Conservation (phyloP, 2,888 invertebrate genomes). For the Melieria crassipennis region DNA sequence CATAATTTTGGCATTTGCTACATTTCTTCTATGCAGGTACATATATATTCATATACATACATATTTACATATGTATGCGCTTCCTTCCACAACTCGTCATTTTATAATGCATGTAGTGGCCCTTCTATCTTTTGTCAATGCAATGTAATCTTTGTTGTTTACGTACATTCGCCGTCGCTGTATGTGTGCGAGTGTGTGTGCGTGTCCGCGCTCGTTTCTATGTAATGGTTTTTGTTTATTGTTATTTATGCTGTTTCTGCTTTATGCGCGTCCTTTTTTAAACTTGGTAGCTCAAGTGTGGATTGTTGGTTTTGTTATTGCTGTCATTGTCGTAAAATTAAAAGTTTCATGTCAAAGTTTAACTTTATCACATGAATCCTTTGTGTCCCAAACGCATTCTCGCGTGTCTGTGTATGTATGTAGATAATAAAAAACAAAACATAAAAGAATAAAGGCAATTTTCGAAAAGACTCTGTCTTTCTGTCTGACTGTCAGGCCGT, state of each 20-base stretch:
- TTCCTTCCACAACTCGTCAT: too few relatives aligned
- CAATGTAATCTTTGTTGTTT: not conserved
- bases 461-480: not conserved
- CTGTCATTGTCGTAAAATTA: conserved; percentile 14
- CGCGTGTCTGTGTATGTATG: not conserved
- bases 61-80: too few relatives aligned
- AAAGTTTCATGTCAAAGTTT: conserved; percentile 23
- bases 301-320: not conserved
- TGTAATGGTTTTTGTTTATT: not conserved
- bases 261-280: too few relatives aligned
- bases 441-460: not conserved
- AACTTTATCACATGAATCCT: conserved; percentile 17
- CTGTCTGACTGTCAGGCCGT: too few relatives aligned
- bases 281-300: too few relatives aligned
- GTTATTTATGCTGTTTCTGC: too few relatives aligned
- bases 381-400: not conserved
- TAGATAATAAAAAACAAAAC: not conserved
- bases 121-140: too few relatives aligned
- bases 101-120: too few relatives aligned
- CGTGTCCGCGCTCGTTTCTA: not conserved
- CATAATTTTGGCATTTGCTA: too few relatives aligned
- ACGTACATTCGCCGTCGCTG: not conserved
- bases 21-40: too few relatives aligned
- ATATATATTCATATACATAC: too few relatives aligned
- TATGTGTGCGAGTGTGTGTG: not conserved